Percentiles rank a stretch among this genome's conserved stretches.
Evolutionary conservation across 1,140 invertebrate genomes (phyloP).

Genomic region (Drosophila leontia): DNA sequence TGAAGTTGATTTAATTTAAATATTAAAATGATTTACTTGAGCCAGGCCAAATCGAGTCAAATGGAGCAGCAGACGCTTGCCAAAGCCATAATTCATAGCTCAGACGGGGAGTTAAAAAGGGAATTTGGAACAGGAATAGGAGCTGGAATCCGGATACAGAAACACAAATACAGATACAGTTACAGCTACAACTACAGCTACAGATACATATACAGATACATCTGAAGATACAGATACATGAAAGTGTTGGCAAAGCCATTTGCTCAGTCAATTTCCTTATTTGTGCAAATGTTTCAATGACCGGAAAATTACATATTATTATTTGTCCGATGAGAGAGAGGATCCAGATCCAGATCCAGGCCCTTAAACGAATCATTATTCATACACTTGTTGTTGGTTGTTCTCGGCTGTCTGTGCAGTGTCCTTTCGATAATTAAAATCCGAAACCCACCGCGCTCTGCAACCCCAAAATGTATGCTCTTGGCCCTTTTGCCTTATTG

Average conservation of each 20-base stretch:
- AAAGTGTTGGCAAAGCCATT: constrained; percentile 64
- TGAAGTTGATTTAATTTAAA: constrained; percentile 76
- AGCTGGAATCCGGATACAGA: constrained; percentile 29
- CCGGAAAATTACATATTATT: constrained; percentile 81
- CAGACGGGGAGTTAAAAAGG: constrained; percentile 9
- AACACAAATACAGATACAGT: constrained; percentile 17
- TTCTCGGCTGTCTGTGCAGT: constrained; percentile 2
- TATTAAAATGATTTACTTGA: constrained; percentile 77
- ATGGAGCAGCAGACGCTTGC: constrained; percentile 49
- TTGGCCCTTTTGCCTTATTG: constrained; percentile 30
- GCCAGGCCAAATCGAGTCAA: constrained; percentile 40
- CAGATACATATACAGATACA: neutral
- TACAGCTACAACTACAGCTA: constrained; percentile 3
- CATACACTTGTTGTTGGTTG: constrained; percentile 51
- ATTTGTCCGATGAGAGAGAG: constrained; percentile 63
- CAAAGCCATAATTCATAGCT: constrained; percentile 70
- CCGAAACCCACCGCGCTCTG: constrained; percentile 27
- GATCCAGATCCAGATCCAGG: constrained; percentile 13
- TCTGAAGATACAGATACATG: constrained; percentile 1
- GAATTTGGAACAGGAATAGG: neutral
- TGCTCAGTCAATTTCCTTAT: constrained; percentile 74
- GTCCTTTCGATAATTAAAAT: constrained; percentile 71
- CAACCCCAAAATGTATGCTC: constrained; percentile 55
- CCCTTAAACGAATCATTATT: constrained; percentile 62
- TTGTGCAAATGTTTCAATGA: constrained; percentile 78